Conservation (phyloP, 2,888 invertebrate species). For the Mantis religiosa region DNA sequence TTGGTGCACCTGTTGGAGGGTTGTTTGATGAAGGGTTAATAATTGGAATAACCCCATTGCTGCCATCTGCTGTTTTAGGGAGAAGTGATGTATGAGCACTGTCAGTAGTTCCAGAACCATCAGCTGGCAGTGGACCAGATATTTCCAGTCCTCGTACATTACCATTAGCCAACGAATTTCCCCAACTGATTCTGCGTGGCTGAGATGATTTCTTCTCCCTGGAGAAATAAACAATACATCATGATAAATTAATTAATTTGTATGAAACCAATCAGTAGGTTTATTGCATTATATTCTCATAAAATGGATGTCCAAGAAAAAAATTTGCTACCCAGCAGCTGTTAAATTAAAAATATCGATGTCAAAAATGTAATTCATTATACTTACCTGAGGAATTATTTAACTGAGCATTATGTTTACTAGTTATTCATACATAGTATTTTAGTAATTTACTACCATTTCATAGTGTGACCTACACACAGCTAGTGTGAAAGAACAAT, state of each 20-base stretch:
- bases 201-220: constrained; percentile 35
- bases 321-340: too few relatives aligned
- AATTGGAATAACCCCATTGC: neutral
- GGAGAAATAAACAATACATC: neutral
- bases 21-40: constrained; percentile 7
- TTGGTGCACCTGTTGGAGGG: constrained; percentile 30
- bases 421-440: too few relatives aligned
- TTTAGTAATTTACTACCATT: too few relatives aligned
- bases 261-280: neutral
- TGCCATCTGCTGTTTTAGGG: constrained; percentile 18
- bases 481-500: too few relatives aligned
- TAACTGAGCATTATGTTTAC: too few relatives aligned
- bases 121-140: constrained; percentile 27
- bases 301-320: too few relatives aligned
- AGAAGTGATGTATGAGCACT: constrained; percentile 30
- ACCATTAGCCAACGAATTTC: constrained; percentile 24
- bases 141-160: constrained; percentile 27
- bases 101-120: constrained; percentile 25
- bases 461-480: too few relatives aligned
- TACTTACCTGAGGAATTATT: too few relatives aligned
- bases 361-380: too few relatives aligned
- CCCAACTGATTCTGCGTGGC: constrained; percentile 20
- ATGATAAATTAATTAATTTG: neutral
- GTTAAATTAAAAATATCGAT: too few relatives aligned
- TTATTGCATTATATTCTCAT: too few relatives aligned